Percentiles rank a stretch among this genome's conserved stretches.
phyloP scores from a whole-genome alignment of 2,113 vertebrate genomes.

The Camelus dromedarius region DNA sequence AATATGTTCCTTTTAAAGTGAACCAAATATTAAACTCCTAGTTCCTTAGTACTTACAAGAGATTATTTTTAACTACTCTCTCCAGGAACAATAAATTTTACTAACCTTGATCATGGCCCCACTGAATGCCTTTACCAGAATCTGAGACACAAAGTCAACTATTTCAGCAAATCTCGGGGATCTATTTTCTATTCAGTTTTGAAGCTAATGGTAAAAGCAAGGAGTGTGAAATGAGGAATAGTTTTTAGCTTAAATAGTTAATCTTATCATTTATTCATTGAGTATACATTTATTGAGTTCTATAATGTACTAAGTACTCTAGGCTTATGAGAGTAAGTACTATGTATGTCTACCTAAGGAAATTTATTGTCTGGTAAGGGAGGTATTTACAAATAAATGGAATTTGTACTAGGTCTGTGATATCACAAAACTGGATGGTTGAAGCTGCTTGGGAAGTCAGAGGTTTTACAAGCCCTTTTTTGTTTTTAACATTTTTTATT shows the following conservation, averaged over 20 bases:
- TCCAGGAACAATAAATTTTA: background rate
- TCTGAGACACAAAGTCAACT: background rate
- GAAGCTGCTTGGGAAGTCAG: background rate
- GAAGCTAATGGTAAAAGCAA: background rate
- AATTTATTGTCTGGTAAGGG: background rate
- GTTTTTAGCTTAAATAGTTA: background rate
- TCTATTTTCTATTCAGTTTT: background rate
- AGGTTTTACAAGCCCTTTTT: background rate
- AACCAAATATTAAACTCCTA: background rate
- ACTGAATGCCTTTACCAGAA: background rate
- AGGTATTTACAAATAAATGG: background rate
- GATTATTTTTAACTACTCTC: background rate
- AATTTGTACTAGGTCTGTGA: background rate
- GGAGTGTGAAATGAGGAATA: background rate
- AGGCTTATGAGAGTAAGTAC: background rate
- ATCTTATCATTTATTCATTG: background rate
- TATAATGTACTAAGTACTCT: background rate
- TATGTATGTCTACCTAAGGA: background rate
- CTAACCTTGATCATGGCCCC: background rate
- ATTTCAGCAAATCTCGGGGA: background rate
- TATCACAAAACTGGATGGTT: background rate
- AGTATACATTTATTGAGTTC: background rate
- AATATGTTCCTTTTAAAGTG: background rate
- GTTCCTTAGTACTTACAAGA: background rate
- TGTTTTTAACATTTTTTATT: no score